These are phyloP conservation scores for Crocallis elinguaria DNA, from an alignment of 2,888 invertebrate genomes.

Conservation along the genomic window DNA sequence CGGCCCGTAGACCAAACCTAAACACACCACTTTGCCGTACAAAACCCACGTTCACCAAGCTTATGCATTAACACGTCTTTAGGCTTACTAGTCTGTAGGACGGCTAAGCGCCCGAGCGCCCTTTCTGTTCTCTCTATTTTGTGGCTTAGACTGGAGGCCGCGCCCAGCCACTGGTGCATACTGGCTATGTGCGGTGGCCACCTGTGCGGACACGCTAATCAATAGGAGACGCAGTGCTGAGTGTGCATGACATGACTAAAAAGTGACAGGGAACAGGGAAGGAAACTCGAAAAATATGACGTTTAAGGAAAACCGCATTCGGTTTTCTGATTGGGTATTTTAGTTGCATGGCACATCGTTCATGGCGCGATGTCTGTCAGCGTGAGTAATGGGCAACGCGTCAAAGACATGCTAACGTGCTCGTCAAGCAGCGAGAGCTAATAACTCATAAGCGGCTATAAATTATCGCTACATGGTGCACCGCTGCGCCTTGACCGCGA, in stretches of 20 bases:
- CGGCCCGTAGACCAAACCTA: too few relatives aligned
- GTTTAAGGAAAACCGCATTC: slow-evolving; percentile 33
- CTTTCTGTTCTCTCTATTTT: too few relatives aligned
- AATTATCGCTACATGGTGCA: slow-evolving; percentile 31
- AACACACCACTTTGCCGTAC: too few relatives aligned
- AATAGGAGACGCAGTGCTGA: neutral
- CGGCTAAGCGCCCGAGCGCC: too few relatives aligned
- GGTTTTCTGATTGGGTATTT: slow-evolving; percentile 16
- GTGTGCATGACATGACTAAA: neutral
- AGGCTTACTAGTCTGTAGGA: too few relatives aligned
- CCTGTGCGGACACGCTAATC: neutral
- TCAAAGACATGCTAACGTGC: slow-evolving; percentile 6
- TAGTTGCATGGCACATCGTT: neutral
- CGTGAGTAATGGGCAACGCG: slow-evolving; percentile 17
- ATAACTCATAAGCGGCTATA: slow-evolving; percentile 29
- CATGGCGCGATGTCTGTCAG: slow-evolving; percentile 3
- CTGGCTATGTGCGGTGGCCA: too few relatives aligned
- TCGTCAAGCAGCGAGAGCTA: slow-evolving; percentile 16
- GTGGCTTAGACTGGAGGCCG: too few relatives aligned
- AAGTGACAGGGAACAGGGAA: slow-evolving; percentile 4
- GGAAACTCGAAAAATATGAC: slow-evolving; percentile 10
- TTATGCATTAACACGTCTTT: too few relatives aligned
- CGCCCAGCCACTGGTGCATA: too few relatives aligned
- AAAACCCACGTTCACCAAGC: too few relatives aligned
- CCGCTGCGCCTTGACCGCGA: slow-evolving; percentile 47